Conservation (phyloP, 2,797 vertebrate genomes). For the Caiman crocodilus region DNA sequence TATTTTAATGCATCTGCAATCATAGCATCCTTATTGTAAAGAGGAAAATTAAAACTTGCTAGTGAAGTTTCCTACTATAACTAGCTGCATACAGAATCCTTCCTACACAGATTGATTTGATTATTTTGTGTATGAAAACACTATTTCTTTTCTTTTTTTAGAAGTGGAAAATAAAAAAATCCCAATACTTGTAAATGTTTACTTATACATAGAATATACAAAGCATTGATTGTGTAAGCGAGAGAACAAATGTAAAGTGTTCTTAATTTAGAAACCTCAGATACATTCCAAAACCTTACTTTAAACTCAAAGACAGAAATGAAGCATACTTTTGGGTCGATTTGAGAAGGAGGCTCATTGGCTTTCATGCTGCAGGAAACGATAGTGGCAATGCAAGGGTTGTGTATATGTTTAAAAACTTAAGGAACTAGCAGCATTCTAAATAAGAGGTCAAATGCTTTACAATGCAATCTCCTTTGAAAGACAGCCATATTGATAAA, state of each 20-base stretch:
- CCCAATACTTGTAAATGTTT: not conserved
- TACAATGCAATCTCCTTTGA: not conserved
- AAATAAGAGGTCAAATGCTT: rapidly evolving
- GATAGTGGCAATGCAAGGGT: not conserved
- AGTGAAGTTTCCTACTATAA: not conserved
- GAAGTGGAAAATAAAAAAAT: not conserved
- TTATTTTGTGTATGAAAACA: not conserved
- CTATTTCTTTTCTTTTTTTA: not conserved
- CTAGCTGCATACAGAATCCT: not conserved
- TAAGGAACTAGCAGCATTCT: not conserved
- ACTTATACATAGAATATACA: not conserved
- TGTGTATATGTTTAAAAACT: not conserved
- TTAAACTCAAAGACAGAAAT: not conserved
- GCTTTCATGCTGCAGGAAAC: not conserved
- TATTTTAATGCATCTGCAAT: not conserved
- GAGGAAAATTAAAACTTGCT: not conserved
- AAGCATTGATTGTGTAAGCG: not conserved
- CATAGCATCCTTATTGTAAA: not conserved
- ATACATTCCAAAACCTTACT: not conserved
- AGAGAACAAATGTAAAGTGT: not conserved
- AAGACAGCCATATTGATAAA: not conserved
- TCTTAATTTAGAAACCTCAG: not conserved
- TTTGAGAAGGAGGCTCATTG: not conserved
- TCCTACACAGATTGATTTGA: not conserved
- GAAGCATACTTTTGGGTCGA: not conserved